Conservation (phyloP, 2,113 vertebrate species). For the Protobothrops mucrosquamatus region DNA sequence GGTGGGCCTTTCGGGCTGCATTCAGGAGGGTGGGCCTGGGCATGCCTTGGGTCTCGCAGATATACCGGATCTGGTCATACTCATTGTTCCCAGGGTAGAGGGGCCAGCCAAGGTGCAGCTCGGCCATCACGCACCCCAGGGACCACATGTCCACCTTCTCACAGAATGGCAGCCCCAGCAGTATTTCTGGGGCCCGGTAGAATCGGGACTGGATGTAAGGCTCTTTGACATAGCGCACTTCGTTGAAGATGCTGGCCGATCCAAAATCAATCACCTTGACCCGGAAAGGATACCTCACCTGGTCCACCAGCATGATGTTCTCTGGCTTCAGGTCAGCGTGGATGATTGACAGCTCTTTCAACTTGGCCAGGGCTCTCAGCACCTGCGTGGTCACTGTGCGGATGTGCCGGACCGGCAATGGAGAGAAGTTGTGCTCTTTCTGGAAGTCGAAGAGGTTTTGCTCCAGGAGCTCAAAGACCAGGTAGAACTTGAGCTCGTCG, state of each 20-base stretch:
- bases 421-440: conserved; percentile 69
- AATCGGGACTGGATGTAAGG: conserved; percentile 79
- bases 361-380: conserved; percentile 66
- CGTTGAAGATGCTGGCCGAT: conserved; percentile 68
- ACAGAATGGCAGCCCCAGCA: conserved; percentile 76
- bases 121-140: conserved; percentile 71
- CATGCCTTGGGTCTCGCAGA: conserved; percentile 73
- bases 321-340: conserved; percentile 76
- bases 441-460: conserved; percentile 77
- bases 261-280: conserved; percentile 79
- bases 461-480: conserved; percentile 77
- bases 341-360: conserved; percentile 76
- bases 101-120: conserved; percentile 75
- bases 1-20: conserved; percentile 58
- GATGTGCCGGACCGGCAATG: conserved; percentile 67
- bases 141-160: conserved; percentile 80
- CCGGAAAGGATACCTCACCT: conserved; percentile 66
- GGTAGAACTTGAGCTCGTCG: conserved; percentile 59
- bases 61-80: conserved; percentile 74
- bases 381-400: conserved; percentile 70
- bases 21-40: conserved; percentile 65
- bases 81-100: conserved; percentile 73
- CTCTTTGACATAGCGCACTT: conserved; percentile 64
- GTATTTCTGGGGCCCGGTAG: conserved; percentile 74
- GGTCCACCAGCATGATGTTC: conserved; percentile 80